Evolutionary conservation across 2,888 invertebrate species (phyloP).

Genomic region (Andricus curvator): DNA sequence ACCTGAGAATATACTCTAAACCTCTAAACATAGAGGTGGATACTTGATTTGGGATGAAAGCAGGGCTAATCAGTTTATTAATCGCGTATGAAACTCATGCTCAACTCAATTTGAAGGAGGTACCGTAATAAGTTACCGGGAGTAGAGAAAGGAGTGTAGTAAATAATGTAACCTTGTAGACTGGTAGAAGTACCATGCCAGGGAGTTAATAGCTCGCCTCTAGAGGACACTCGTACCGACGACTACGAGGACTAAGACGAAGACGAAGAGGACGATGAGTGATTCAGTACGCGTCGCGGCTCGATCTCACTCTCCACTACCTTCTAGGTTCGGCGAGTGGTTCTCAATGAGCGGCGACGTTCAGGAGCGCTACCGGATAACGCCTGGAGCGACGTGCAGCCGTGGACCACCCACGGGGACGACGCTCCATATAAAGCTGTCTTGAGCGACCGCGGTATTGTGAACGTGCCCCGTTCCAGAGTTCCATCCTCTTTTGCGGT

Average conservation of each 20-base stretch:
- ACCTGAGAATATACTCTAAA: not conserved
- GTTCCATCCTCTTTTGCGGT: constrained; percentile 55
- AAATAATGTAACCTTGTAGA: constrained; percentile 71
- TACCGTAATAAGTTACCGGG: constrained; percentile 62
- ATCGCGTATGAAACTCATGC: constrained; percentile 37
- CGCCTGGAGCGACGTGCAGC: constrained; percentile 68
- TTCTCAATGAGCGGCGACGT: constrained; percentile 60
- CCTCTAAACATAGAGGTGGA: not conserved
- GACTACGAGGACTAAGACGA: constrained; percentile 43
- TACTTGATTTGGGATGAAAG: not conserved
- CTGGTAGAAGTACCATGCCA: constrained; percentile 54
- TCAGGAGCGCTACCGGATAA: constrained; percentile 43
- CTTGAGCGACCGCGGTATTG: constrained; percentile 66
- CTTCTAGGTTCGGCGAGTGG: constrained; percentile 62
- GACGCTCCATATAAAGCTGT: constrained; percentile 76
- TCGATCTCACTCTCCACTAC: constrained; percentile 68
- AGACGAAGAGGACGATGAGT: constrained; percentile 67
- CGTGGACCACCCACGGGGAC: constrained; percentile 76
- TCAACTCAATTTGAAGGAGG: constrained; percentile 38
- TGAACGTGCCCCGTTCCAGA: constrained; percentile 53
- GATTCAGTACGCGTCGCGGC: constrained; percentile 73
- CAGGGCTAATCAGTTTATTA: not conserved
- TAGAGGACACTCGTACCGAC: constrained; percentile 61
- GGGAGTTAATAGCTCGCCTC: constrained; percentile 72
- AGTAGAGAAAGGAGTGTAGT: constrained; percentile 59